phyloP scores from a whole-genome alignment of 2,888 invertebrate species.

The Chalcis sispes region DNA sequence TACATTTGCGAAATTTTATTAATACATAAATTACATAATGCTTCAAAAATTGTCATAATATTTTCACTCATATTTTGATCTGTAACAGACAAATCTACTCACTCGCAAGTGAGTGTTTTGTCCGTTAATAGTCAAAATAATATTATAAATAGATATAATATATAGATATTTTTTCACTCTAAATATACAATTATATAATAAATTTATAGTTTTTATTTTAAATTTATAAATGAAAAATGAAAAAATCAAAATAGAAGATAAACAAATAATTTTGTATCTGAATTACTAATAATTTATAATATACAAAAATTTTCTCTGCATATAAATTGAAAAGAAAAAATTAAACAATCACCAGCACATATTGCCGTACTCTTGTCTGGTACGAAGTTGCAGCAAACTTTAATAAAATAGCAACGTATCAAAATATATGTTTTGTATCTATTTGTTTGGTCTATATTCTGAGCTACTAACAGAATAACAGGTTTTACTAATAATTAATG shows the following conservation, averaged over 20 bases:
- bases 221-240: slow-evolving; percentile 21
- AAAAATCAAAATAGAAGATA: slow-evolving; percentile 14
- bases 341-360: slow-evolving; percentile 52
- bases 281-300: slow-evolving; percentile 17
- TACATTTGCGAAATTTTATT: slow-evolving; percentile 32
- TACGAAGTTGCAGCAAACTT: slow-evolving; percentile 46
- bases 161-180: slow-evolving; percentile 40
- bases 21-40: slow-evolving; percentile 41
- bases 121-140: slow-evolving; percentile 56
- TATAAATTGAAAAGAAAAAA: slow-evolving; percentile 29
- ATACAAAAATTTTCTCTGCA: slow-evolving; percentile 10
- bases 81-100: slow-evolving; percentile 34
- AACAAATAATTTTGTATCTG: slow-evolving; percentile 19
- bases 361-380: slow-evolving; percentile 53
- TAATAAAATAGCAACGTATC: slow-evolving; percentile 71
- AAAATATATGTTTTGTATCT: slow-evolving; percentile 71
- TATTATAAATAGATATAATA: slow-evolving; percentile 51
- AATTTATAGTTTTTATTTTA: slow-evolving; percentile 36
- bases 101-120: no score
- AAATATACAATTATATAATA: slow-evolving; percentile 42
- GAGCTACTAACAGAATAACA: slow-evolving; percentile 66
- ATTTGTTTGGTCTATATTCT: slow-evolving; percentile 70
- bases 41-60: slow-evolving; percentile 53
- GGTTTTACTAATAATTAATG: slow-evolving; percentile 44
- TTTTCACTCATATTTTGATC: slow-evolving; percentile 54